Evolutionary conservation across 2,113 vertebrate species (phyloP).

Genomic region (Eidolon helvum): DNA sequence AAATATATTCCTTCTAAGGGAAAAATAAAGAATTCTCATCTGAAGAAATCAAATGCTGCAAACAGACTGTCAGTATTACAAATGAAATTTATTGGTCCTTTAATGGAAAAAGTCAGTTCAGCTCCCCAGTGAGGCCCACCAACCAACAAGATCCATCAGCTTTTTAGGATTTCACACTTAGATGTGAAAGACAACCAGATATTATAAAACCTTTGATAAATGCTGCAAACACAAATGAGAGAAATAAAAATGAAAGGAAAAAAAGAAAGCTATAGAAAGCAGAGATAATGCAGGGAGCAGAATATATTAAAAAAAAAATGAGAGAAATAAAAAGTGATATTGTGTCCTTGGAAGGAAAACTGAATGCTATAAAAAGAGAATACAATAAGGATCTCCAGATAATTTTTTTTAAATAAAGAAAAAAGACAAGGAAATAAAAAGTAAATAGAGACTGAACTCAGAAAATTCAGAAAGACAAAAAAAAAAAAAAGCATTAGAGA

Average conservation of each 20-base stretch:
- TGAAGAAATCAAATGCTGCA: background rate
- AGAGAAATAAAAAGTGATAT: background rate
- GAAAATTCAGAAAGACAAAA: background rate
- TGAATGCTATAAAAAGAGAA: background rate
- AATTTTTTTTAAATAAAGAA: background rate
- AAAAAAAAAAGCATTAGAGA: background rate
- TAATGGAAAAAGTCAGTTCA: background rate
- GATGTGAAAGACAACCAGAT: background rate
- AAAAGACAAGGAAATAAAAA: background rate
- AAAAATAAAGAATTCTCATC: background rate
- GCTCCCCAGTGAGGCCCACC: background rate
- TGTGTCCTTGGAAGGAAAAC: background rate
- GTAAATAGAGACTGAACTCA: background rate
- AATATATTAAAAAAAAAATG: background rate
- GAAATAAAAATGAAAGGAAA: background rate
- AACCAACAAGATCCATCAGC: background rate
- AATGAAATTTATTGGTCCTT: background rate
- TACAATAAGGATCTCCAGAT: background rate
- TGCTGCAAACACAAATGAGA: background rate
- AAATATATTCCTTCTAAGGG: background rate
- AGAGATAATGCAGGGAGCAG: background rate
- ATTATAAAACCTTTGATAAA: background rate
- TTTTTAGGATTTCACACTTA: background rate
- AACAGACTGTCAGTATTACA: background rate
- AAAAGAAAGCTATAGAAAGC: background rate